A percentile compares a stretch with the other conserved stretches of the same genome.
These are phyloP conservation scores for Notothenia coriiceps DNA, from an alignment of 2,113 vertebrate species.

Conservation along the genomic window DNA sequence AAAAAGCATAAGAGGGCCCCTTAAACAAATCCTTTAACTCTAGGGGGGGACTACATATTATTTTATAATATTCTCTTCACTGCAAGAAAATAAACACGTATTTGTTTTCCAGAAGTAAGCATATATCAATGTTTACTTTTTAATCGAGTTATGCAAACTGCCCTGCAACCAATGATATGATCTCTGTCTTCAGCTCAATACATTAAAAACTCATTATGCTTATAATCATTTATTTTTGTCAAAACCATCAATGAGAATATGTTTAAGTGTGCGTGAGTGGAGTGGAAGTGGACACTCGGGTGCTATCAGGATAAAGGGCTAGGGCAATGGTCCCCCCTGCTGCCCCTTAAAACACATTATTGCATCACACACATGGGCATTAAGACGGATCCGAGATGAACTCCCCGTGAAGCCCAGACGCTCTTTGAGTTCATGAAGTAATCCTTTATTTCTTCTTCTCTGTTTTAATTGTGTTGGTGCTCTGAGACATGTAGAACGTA, in stretches of 20 bases:
- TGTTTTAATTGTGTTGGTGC: constrained; percentile 79
- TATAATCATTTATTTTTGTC: background rate
- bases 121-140: no score
- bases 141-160: background rate
- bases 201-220: background rate
- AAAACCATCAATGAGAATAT: background rate
- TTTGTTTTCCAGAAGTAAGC: no score
- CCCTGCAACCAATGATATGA: background rate
- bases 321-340: background rate
- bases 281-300: background rate
- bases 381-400: constrained; percentile 55
- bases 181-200: background rate
- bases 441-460: constrained; percentile 59
- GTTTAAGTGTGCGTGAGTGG: background rate
- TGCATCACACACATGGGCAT: constrained; percentile 32
- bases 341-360: constrained; percentile 12
- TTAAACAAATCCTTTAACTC: no score
- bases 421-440: constrained; percentile 45
- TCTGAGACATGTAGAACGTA: constrained; percentile 67
- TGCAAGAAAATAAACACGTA: no score
- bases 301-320: constrained; percentile 6
- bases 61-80: no score
- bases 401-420: constrained; percentile 37
- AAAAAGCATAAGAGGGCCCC: no score
- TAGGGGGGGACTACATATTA: no score